Conservation (phyloP, 2,888 invertebrate species). For the Tipula lateralis region DNA sequence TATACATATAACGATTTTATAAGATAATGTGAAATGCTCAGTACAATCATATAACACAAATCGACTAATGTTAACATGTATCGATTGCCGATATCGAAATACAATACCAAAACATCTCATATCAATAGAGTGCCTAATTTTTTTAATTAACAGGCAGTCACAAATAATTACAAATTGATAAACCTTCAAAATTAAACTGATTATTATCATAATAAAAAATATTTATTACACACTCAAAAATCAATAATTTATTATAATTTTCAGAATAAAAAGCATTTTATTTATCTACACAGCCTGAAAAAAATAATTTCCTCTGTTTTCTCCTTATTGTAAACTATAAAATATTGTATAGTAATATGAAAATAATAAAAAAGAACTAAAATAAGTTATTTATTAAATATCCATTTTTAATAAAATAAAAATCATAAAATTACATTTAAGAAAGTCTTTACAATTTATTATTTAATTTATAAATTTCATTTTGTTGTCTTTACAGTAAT, state of each 20-base stretch:
- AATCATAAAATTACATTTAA: slow-evolving; percentile 7
- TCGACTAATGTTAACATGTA: no score
- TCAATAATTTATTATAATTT: slow-evolving; percentile 2
- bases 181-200: neutral
- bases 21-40: no score
- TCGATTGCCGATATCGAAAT: no score
- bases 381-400: neutral
- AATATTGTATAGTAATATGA: neutral
- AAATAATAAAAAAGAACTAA: neutral
- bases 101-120: no score
- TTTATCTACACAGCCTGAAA: slow-evolving; percentile 3
- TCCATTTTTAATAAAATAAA: slow-evolving; percentile 4
- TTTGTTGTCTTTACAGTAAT: neutral
- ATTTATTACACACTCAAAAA: neutral
- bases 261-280: neutral
- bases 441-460: neutral
- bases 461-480: neutral
- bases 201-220: neutral
- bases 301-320: neutral
- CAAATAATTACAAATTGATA: no score
- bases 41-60: no score
- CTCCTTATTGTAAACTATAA: neutral
- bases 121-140: no score
- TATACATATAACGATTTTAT: no score
- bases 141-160: no score